Evolutionary conservation across 2,113 vertebrate species (phyloP).

Genomic region (Theropithecus gelada): DNA sequence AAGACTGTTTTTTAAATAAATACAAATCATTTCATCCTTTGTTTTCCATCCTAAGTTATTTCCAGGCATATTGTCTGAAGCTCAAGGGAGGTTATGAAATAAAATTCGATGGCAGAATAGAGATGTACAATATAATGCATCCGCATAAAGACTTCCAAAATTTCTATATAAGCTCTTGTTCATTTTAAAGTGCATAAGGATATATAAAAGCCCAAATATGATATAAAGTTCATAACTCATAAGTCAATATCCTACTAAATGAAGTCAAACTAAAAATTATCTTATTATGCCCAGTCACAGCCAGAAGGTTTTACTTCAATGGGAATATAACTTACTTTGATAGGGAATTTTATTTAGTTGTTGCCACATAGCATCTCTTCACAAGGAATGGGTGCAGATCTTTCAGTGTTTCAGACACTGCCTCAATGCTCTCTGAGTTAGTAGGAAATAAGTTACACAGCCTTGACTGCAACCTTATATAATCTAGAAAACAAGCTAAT

Average conservation of each 20-base stretch:
- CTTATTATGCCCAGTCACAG: background rate
- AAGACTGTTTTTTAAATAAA: background rate
- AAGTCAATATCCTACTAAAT: background rate
- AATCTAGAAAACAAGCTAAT: background rate
- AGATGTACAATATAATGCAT: background rate
- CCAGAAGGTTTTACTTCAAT: background rate
- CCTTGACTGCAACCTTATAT: background rate
- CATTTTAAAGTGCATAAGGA: background rate
- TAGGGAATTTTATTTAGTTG: background rate
- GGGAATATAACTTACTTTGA: background rate
- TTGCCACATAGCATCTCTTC: background rate
- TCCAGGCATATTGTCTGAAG: too few species aligned
- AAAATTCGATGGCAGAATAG: background rate
- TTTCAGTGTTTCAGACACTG: background rate
- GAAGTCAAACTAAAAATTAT: background rate
- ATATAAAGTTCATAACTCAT: background rate
- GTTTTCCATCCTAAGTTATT: background rate
- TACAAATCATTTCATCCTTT: background rate
- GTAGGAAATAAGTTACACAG: background rate
- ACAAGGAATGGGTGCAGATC: background rate
- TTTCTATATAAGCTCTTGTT: background rate
- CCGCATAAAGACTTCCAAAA: background rate
- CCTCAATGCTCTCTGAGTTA: background rate
- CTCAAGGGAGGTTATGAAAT: background rate
- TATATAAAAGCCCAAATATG: background rate